phyloP scores from a whole-genome alignment of 2,888 invertebrate species.

The Dryocosmus kuriphilus region DNA sequence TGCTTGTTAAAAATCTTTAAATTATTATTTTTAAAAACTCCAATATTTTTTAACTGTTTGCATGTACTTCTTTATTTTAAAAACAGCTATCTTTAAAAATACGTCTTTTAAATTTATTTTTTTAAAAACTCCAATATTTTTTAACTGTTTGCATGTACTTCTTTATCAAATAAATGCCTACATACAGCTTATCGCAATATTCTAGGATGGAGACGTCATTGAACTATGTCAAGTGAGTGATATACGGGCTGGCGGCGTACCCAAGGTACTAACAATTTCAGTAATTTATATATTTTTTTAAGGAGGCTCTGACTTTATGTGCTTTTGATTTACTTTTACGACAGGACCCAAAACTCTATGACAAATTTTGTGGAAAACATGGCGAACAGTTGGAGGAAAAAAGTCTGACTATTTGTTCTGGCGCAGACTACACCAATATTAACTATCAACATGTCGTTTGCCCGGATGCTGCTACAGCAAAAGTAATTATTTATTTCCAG shows the following conservation, averaged over 20 bases:
- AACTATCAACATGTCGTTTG: conserved; percentile 98
- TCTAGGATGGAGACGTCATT: conserved; percentile 97
- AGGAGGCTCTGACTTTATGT: not conserved
- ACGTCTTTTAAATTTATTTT: too few relatives aligned
- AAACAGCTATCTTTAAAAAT: too few relatives aligned
- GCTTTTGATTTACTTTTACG: not conserved
- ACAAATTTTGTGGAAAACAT: conserved; percentile 88
- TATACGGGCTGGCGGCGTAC: conserved; percentile 94
- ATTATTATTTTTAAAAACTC: not conserved
- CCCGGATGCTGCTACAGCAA: conserved; percentile 94
- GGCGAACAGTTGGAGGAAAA: conserved; percentile 92
- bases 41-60: not conserved
- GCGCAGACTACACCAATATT: conserved; percentile 99
- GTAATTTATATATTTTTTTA: not conserved
- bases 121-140: not conserved
- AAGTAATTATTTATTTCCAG: conserved; percentile 81
- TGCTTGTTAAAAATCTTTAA: not conserved
- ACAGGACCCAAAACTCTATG: conserved; percentile 89
- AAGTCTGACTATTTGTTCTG: conserved; percentile 97
- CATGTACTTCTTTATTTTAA: not conserved
- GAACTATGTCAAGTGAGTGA: conserved; percentile 99
- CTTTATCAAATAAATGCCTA: not conserved
- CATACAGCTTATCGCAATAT: not conserved
- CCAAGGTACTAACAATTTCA: conserved; percentile 83
- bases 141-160: not conserved